Evolutionary conservation across 2,113 vertebrate species (phyloP).

Genomic region (Ochotona curzoniae): DNA sequence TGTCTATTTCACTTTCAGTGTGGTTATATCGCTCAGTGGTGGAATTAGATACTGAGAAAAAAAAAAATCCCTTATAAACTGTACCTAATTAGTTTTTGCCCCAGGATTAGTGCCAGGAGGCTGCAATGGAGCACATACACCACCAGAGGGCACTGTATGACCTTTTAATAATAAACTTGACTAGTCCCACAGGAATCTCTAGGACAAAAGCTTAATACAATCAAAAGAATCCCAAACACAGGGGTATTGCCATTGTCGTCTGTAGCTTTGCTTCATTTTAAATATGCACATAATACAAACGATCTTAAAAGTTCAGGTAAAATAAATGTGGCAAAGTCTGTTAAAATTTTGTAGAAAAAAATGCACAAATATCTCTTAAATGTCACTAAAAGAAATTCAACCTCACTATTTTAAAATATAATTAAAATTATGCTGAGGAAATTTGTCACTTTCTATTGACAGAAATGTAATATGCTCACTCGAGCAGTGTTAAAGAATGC

Average conservation of each 20-base stretch:
- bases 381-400: neutral
- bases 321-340: slow-evolving; percentile 14
- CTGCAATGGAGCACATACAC: neutral
- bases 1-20: neutral
- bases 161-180: neutral
- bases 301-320: neutral
- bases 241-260: slow-evolving; percentile 40
- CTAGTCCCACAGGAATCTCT: neutral
- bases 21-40: neutral
- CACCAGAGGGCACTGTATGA: slow-evolving; percentile 77
- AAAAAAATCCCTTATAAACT: neutral
- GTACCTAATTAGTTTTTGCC: neutral
- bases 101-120: neutral
- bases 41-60: neutral
- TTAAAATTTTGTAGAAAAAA: neutral
- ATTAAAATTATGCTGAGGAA: neutral
- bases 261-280: slow-evolving; percentile 33
- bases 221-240: neutral
- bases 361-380: neutral
- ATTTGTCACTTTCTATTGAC: neutral
- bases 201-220: neutral
- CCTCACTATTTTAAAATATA: neutral
- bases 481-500: neutral
- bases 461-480: neutral
- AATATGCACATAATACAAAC: slow-evolving; percentile 22